Evolutionary conservation across 2,113 vertebrate species (phyloP).

Genomic region (Raja brachyura): DNA sequence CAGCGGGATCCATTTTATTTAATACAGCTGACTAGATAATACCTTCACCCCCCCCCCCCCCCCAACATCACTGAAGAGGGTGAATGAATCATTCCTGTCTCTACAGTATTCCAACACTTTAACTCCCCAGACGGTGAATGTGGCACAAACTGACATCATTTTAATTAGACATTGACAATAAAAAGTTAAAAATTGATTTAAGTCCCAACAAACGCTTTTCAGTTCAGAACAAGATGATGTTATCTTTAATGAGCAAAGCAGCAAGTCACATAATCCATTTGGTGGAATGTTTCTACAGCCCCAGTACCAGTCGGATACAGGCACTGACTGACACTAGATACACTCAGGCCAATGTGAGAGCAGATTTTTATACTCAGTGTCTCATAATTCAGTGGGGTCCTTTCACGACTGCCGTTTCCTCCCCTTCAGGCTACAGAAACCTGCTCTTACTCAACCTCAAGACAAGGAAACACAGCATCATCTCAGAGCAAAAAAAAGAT

Average conservation of each 20-base stretch:
- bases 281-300: not conserved
- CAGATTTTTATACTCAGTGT: not conserved
- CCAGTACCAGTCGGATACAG: constrained; percentile 12
- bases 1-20: too few relatives aligned
- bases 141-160: not conserved
- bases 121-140: not conserved
- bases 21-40: not conserved
- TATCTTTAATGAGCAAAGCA: not conserved
- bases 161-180: not conserved
- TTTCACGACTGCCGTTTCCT: not conserved
- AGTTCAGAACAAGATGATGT: not conserved
- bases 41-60: not conserved
- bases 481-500: not conserved
- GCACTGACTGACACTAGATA: not conserved
- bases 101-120: not conserved
- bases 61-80: not conserved
- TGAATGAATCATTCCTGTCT: not conserved
- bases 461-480: not conserved
- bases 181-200: not conserved
- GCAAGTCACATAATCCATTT: not conserved
- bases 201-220: not conserved
- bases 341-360: not conserved
- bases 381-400: not conserved
- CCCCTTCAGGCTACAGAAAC: not conserved
- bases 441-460: not conserved